Evolutionary conservation across 2,113 vertebrate species (phyloP), one percentile per base, ranked within the genome.

Genomic region (Pelmatolapia mariae): DNA sequence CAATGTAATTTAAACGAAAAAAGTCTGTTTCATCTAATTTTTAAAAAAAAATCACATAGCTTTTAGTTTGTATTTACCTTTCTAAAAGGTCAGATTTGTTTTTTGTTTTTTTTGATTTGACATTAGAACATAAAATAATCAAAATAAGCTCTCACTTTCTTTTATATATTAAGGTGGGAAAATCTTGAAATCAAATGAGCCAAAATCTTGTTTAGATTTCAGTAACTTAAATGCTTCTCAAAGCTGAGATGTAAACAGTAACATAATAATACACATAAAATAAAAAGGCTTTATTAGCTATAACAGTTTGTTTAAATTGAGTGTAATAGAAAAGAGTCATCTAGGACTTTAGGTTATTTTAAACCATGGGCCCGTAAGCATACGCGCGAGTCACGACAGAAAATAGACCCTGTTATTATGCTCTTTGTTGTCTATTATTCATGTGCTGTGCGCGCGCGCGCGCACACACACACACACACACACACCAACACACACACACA

Each of bases 381-480:
- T 84, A 71, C 1, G 6, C 13, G 31, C 33, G n/a, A 12, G 13
- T 82, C 40, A 73, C 79, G 57, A 91, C 40, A 8, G 33, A 50
- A 78, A 83, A 61, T 7, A 76, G 45, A 82, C 56, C 19, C 31
- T 22, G 5, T 81, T 79, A 68, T 83, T 80, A 36, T 73, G 38
- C 63, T 89, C 24, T 68, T 52, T 83, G 61, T 85, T 87, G 43
- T 89, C 53, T 87, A 82, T 89, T 92, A 90, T 89, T 92, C 71
- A 94, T 89, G 87, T 81, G 43, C 33, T 57, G 79, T 68, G 82
- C 53, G 56, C 43, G 9, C 19, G 7, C 43, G 4, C 3, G 2
- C 13, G 4, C 22, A 1, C 7, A 3, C 56, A 15, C 13, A 8
- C 54, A 0, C 24, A 16, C 24, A 8, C 54, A 0, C 53, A 4